phyloP scores from a whole-genome alignment of 2,888 invertebrate species.

The Scaptomyza parva region DNA sequence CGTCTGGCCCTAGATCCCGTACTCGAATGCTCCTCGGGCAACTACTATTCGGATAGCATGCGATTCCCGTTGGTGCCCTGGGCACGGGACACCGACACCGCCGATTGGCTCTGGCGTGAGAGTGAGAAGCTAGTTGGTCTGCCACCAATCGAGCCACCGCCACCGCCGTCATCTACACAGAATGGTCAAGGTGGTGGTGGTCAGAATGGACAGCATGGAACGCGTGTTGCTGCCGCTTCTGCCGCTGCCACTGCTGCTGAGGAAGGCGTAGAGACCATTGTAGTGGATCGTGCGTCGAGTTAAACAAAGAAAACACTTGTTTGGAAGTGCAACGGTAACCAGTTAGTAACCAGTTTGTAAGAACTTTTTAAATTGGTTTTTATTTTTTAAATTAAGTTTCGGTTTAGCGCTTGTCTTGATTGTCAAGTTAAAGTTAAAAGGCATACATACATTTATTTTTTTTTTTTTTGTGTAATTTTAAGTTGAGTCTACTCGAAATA shows the following conservation, averaged over 20 bases:
- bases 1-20: conserved; percentile 82
- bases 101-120: conserved; percentile 87
- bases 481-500: conserved; percentile 34
- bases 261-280: conserved; percentile 53
- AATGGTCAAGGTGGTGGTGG: conserved; percentile 7
- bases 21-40: conserved; percentile 78
- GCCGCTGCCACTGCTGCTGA: conserved; percentile 15
- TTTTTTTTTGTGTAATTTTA: conserved; percentile 28
- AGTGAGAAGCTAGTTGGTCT: conserved; percentile 83
- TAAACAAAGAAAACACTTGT: conserved; percentile 8
- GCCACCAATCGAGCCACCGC: conserved; percentile 52
- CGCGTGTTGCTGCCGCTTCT: conserved; percentile 18
- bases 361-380: not conserved
- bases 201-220: conserved; percentile 16
- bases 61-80: conserved; percentile 85
- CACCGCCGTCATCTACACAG: conserved; percentile 11
- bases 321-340: conserved; percentile 9
- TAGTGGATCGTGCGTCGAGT: conserved; percentile 52
- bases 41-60: conserved; percentile 87
- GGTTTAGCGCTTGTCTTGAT: conserved; percentile 1
- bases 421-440: conserved; percentile 13
- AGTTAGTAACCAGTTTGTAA: conserved; percentile 11
- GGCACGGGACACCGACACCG: conserved; percentile 86
- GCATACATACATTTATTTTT: not conserved
- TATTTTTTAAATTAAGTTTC: not conserved